Conservation (phyloP, 2,888 invertebrate species). For the Lumbricus terrestris region DNA sequence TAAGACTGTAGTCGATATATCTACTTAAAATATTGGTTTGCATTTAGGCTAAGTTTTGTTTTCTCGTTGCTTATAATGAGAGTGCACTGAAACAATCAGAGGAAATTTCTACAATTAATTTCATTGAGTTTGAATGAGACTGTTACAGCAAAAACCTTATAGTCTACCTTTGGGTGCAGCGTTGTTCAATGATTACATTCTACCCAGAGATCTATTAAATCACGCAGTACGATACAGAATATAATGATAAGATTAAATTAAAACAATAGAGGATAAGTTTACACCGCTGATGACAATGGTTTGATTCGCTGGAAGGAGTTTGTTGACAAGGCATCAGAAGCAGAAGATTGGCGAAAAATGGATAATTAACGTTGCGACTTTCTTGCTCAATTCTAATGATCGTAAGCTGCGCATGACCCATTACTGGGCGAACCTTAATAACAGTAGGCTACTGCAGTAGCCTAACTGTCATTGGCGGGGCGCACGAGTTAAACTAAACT, state of each 20-base stretch:
- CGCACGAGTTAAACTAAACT: no score
- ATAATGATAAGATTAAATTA: neutral
- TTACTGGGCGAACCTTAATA: no score
- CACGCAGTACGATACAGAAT: neutral
- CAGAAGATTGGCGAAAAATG: neutral
- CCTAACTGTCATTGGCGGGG: neutral
- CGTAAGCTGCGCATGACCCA: neutral
- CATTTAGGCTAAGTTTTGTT: neutral
- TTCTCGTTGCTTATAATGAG: neutral
- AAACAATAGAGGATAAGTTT: no score
- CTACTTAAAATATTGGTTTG: no score
- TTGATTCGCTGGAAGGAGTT: neutral
- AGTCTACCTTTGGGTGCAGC: no score
- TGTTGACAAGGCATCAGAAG: neutral
- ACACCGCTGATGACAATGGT: neutral
- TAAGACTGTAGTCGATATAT: neutral
- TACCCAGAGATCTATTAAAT: neutral
- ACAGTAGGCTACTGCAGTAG: no score
- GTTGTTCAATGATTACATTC: no score
- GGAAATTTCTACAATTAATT: no score
- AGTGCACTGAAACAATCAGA: no score
- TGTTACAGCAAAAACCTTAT: no score
- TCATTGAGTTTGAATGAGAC: no score
- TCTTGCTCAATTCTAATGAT: no score
- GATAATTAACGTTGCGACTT: neutral